Evolutionary conservation across 2,797 vertebrate genomes (phyloP), one percentile per base, ranked within the genome.

Genomic region (Gymnothorax javanicus): DNA sequence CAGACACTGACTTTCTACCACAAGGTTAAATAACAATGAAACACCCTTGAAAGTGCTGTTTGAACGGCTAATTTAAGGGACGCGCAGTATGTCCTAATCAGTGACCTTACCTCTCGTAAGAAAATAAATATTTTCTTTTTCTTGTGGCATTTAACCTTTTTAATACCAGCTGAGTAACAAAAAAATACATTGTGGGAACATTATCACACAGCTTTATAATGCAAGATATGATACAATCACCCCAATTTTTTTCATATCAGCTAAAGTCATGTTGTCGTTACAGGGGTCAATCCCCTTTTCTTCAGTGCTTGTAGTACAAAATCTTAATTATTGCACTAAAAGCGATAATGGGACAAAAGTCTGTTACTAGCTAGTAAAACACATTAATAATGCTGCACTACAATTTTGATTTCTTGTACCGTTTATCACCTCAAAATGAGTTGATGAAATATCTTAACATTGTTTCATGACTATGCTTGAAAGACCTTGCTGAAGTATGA

Each of bases 1-100:
- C 20, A 81, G 50, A 54, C 75, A 12, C 96, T 97, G 97, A 96
- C 92, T 96, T 94, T 96, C 96, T 96, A 96, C 94, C 96, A 96
- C 96, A 95, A 97, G 73, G 73, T 77, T 77, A 77, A 77, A 77
- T 77, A 96, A 96, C 96, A 97, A 93, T 92, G 96, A n/a, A 93
- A 95, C 90, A 93, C 90, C 85, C 92, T 67, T 91, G 91, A 87
- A 94, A 91, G 94, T 91, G 89, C 92, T 85, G 91, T 90, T 95
- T 94, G 94, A 94, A 52, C 82, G 91, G 93, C 7, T 0, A 25
- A 43, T 23, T 59, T 69, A 92, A 93, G 95, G 92, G 93, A 95
- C 92, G 52, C n/a, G 86, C 89, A 9, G 87, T 89, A 91, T 93
- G 92, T 93, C 94, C 92, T 92, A 93, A 94, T 88, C 91, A 91